A percentile compares a stretch with the other conserved stretches of the same genome.
These are phyloP conservation scores for Philopedon plagiatum DNA, from an alignment of 2,888 invertebrate species.

Conservation along the genomic window DNA sequence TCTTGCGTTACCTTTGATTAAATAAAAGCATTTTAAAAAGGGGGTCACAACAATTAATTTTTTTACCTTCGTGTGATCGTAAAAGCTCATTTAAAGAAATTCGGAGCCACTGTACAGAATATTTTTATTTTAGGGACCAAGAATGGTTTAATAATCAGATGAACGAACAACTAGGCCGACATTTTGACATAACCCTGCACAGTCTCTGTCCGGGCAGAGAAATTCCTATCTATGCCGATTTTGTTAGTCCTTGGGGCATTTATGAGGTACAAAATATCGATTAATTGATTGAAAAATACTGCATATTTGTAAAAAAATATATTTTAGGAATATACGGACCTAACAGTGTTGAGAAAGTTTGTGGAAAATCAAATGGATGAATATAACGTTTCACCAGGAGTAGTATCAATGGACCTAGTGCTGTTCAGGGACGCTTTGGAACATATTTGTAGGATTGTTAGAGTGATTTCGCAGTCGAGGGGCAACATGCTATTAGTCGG, in stretches of 20 bases:
- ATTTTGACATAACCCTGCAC: conserved; percentile 86
- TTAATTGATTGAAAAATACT: too few relatives aligned
- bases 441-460: conserved; percentile 85
- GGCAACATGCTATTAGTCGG: conserved; percentile 90
- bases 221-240: conserved; percentile 83
- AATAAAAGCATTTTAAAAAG: too few relatives aligned
- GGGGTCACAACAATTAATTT: too few relatives aligned
- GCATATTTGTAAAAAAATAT: too few relatives aligned
- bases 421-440: conserved; percentile 90
- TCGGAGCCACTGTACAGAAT: too few relatives aligned
- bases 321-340: conserved; percentile 66
- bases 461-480: conserved; percentile 87
- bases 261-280: conserved; percentile 75
- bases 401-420: conserved; percentile 85
- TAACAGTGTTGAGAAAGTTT: conserved; percentile 72
- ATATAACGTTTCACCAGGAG: conserved; percentile 85
- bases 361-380: conserved; percentile 77
- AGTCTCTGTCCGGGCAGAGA: conserved; percentile 81
- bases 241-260: conserved; percentile 81
- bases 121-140: conserved; percentile 73
- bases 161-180: conserved; percentile 81
- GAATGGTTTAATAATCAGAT: conserved; percentile 83
- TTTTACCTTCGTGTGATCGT: too few relatives aligned
- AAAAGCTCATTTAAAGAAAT: too few relatives aligned
- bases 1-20: too few relatives aligned